Evolutionary conservation across 2,888 invertebrate species (phyloP), one percentile per base, ranked within the genome.

Genomic region (Drosophila kuntzei): DNA sequence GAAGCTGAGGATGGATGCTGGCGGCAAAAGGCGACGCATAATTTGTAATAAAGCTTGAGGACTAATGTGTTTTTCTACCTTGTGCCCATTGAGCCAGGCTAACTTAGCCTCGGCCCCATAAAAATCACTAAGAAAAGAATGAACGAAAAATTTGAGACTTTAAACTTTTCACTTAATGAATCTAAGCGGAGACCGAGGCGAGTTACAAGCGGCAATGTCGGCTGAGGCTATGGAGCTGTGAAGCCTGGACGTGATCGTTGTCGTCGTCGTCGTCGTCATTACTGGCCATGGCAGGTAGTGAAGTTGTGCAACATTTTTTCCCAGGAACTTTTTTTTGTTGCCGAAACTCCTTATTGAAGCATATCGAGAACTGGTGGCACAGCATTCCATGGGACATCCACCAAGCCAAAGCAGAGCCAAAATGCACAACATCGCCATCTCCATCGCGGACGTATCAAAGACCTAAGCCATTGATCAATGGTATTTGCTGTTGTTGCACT

Each of bases 301-400:
- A 80, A 72, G 66, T 80, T 87, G 89, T 88, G 84, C 81, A 88
- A 87, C 80, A 86, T 88, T 86, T 88, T 86, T 86, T 86, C 85
- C 85, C 85, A 86, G 89, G 89, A 85, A 86, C 81, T 66, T 73
- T 74, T 74, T 74, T 51, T 58, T 64, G 67, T 70, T 58, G 65
- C 57, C 68, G 77, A 49, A 71, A 58, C 85, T 87, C 69, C 87
- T 76, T 79, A 76, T 76, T 69, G 83, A 71, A 76, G 80, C 82
- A 79, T 71, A 84, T 71, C 66, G 75, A 71, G 84, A 86, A 86
- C 87, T 86, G 84, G 86, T 80, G 80, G 71, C 80, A 61, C 86
- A 84, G 74, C 86, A 86, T 86, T 86, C 84, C 86, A 86, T 82
- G 87, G 86, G 86, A 88, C 88, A 86, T 86, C 86, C 88, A 86